Percentiles rank a stretch among this genome's conserved stretches.
Evolutionary conservation across 2,113 vertebrate species (phyloP).

Genomic region (Dermatemys mawii): DNA sequence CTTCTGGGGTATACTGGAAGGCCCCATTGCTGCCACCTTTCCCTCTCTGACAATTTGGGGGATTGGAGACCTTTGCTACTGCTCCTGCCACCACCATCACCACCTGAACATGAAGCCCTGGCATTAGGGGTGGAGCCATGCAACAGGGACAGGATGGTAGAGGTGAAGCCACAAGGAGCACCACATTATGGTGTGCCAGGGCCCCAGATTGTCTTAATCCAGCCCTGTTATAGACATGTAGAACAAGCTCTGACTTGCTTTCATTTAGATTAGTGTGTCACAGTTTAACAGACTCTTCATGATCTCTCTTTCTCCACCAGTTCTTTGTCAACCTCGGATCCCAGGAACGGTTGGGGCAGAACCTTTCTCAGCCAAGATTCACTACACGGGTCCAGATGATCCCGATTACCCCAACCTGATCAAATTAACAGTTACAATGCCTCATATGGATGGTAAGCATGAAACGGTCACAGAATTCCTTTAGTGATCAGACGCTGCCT

Average conservation of each 20-base stretch:
- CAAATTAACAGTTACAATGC: slow-evolving; percentile 81
- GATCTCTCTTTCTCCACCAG: slow-evolving; percentile 41
- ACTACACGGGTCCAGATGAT: slow-evolving; percentile 80
- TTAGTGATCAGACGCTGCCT: background rate
- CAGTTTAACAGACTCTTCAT: background rate
- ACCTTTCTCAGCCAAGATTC: slow-evolving; percentile 85
- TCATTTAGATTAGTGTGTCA: background rate
- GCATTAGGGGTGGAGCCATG: background rate
- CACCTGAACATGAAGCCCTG: background rate
- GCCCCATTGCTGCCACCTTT: background rate
- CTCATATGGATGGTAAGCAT: slow-evolving; percentile 82
- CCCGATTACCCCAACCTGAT: slow-evolving; percentile 82
- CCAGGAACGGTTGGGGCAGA: slow-evolving; percentile 82
- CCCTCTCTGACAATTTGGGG: background rate
- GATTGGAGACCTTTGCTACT: background rate
- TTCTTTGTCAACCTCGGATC: slow-evolving; percentile 81
- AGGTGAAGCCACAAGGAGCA: background rate
- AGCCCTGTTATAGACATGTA: background rate
- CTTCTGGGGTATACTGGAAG: background rate
- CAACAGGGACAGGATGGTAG: background rate
- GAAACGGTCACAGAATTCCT: background rate
- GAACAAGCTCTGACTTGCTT: background rate
- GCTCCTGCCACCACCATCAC: background rate
- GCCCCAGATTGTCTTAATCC: background rate
- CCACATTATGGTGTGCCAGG: background rate